A percentile compares a stretch with the other conserved stretches of the same genome.
phyloP scores from a whole-genome alignment of 1,140 invertebrate species.

The Phymastichus coffea region DNA sequence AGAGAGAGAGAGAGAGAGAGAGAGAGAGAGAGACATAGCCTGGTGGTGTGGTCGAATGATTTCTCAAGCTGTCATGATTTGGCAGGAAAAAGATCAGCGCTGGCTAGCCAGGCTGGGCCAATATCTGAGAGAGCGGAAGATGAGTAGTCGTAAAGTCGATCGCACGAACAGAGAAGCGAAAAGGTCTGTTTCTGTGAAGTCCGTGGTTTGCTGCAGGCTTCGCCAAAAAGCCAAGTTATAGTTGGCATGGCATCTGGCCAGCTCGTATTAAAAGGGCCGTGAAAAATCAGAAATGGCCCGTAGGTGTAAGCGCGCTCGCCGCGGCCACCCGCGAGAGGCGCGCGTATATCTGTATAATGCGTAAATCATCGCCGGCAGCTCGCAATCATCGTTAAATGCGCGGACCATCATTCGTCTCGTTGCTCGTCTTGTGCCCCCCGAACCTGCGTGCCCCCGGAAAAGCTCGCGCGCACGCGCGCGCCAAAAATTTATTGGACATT shows the following conservation, averaged over 20 bases:
- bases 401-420: no score
- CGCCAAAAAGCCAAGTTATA: no score
- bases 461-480: neutral
- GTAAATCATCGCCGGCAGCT: conserved; percentile 24
- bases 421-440: no score
- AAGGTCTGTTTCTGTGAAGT: conserved; percentile 7
- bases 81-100: conserved; percentile 31
- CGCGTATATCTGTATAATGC: no score
- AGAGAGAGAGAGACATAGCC: conserved; percentile 13
- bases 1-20: neutral
- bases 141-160: conserved; percentile 12
- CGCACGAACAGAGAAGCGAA: conserved; percentile 14
- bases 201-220: no score
- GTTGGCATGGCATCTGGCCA: conserved; percentile 23
- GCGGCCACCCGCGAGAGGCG: neutral
- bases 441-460: neutral
- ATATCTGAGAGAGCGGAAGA: no score
- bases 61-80: conserved; percentile 31
- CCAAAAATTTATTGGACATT: conserved; percentile 22
- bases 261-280: conserved; percentile 31
- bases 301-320: neutral
- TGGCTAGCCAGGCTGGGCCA: conserved; percentile 13
- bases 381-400: conserved; percentile 16
- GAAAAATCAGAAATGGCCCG: conserved; percentile 36
- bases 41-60: conserved; percentile 14